Conservation (phyloP, 2,797 vertebrate species). For the Schizopygopsis pylzovi region DNA sequence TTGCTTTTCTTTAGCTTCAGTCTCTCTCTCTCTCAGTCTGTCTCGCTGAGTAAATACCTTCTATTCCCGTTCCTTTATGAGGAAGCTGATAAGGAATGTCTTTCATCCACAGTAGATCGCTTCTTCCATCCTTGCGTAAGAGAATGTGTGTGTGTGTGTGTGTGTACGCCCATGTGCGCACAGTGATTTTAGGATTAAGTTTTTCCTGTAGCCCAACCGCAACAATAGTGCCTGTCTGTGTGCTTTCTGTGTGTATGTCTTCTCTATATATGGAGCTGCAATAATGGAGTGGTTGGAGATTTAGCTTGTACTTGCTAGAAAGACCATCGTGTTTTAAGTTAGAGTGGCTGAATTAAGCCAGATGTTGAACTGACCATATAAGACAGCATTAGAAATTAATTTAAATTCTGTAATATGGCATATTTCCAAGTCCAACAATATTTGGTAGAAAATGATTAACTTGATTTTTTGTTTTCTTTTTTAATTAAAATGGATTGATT, state of each 20-base stretch:
- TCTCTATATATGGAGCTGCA: neutral
- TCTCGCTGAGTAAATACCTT: conserved; percentile 75
- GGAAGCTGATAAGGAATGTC: conserved; percentile 77
- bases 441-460: no score
- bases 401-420: no score
- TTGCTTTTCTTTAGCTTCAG: conserved; percentile 37
- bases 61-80: conserved; percentile 74
- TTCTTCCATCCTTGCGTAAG: neutral
- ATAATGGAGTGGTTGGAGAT: neutral
- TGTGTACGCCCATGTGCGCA: conserved; percentile 16
- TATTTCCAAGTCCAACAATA: no score
- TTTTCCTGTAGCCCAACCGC: conserved; percentile 19
- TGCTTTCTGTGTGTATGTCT: neutral
- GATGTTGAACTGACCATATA: no score
- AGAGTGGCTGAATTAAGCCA: no score
- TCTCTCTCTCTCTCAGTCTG: conserved; percentile 57
- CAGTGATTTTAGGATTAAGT: conserved; percentile 29
- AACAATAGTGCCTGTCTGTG: conserved; percentile 34
- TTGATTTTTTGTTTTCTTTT: no score
- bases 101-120: conserved; percentile 75
- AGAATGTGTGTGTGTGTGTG: conserved; percentile 36
- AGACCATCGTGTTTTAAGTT: neutral
- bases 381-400: no score
- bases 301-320: neutral
- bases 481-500: no score